Evolutionary conservation across 2,888 invertebrate species (phyloP).

Genomic region (Clepsis dumicolana): DNA sequence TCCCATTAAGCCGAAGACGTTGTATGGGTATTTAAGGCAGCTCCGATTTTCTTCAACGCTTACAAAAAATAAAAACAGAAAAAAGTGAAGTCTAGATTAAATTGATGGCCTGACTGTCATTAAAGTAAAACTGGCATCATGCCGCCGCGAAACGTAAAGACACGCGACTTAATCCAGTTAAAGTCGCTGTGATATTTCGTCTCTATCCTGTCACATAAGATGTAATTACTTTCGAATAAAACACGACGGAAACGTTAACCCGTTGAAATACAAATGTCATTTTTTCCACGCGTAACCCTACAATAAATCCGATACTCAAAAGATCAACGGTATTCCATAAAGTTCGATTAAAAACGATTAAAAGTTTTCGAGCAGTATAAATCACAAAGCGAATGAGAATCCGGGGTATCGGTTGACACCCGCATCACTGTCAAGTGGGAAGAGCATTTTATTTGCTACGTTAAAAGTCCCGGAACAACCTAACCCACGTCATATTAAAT

Average conservation of each 20-base stretch:
- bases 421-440: slow-evolving; percentile 69
- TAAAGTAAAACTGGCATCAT: not conserved
- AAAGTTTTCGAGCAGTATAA: slow-evolving; percentile 36
- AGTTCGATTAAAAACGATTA: slow-evolving; percentile 41
- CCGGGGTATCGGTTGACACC: slow-evolving; percentile 58
- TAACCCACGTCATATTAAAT: slow-evolving; percentile 57
- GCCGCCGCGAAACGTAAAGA: not conserved
- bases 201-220: not conserved
- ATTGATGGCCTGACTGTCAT: not conserved
- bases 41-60: not conserved
- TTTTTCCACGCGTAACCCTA: slow-evolving; percentile 4
- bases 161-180: not conserved
- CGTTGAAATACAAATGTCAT: not conserved
- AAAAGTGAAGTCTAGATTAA: not conserved
- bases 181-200: not conserved
- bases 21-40: not conserved
- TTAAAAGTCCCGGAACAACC: slow-evolving; percentile 47
- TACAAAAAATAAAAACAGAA: not conserved
- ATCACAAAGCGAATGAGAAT: slow-evolving; percentile 42
- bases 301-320: slow-evolving; percentile 23
- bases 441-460: slow-evolving; percentile 60
- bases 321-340: slow-evolving; percentile 31
- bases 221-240: not conserved
- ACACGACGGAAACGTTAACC: not conserved
- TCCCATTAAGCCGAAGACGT: slow-evolving; percentile 23